phyloP scores from a whole-genome alignment of 2,113 vertebrate species.

The Vicugna pacos region DNA sequence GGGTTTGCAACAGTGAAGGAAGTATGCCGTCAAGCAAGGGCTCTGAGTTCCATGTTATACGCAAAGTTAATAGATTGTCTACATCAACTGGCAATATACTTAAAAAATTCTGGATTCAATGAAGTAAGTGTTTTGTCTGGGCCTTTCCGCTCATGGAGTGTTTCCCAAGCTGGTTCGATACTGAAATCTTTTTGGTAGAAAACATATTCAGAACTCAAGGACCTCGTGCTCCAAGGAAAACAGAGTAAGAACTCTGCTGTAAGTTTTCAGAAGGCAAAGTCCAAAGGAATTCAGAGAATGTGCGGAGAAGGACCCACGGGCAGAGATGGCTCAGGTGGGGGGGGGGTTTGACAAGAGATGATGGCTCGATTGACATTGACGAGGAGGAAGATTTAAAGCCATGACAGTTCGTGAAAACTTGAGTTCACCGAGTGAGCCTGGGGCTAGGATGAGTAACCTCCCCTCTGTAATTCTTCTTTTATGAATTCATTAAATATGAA shows the following conservation, averaged over 20 bases:
- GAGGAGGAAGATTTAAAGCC: background rate
- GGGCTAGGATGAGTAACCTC: too few relatives aligned
- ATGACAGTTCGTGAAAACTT: background rate
- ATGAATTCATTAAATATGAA: background rate
- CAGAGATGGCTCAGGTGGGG: background rate
- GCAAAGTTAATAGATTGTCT: background rate
- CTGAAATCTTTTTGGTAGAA: background rate
- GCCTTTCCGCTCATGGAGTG: background rate
- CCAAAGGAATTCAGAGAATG: background rate
- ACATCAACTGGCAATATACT: background rate
- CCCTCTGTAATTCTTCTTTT: background rate
- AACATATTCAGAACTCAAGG: rapidly evolving
- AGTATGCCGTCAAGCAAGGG: background rate
- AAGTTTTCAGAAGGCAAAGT: background rate
- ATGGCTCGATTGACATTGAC: rapidly evolving
- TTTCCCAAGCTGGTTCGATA: background rate
- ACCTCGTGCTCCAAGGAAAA: background rate
- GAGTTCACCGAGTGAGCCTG: background rate
- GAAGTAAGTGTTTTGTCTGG: background rate
- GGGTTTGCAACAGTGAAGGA: background rate
- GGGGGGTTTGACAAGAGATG: background rate
- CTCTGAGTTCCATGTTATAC: background rate
- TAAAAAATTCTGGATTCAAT: background rate
- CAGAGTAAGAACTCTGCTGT: background rate
- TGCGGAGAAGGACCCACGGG: background rate